Percentiles rank a stretch among this genome's conserved stretches.
Evolutionary conservation across 1,140 invertebrate genomes (phyloP).

Genomic region (Patella vulgata): DNA sequence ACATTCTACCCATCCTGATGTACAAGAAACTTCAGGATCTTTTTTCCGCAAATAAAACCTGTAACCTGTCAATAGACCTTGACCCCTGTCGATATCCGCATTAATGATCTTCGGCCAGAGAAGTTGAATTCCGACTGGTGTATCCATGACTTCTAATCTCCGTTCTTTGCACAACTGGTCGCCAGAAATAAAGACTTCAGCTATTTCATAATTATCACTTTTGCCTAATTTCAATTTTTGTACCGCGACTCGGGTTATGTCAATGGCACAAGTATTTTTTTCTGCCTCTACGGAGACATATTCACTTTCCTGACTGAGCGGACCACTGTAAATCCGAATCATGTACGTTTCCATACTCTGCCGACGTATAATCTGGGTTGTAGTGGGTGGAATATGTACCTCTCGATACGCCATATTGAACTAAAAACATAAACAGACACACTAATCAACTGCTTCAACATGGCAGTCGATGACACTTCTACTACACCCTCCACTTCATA

Average conservation of each 20-base stretch:
- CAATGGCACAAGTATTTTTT: constrained; percentile 88
- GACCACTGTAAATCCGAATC: constrained; percentile 88
- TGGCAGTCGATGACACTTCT: background rate
- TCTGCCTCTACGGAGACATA: constrained; percentile 90
- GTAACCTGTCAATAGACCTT: constrained; percentile 75
- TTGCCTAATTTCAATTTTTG: constrained; percentile 76
- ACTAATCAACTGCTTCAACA: background rate
- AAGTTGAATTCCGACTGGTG: constrained; percentile 90
- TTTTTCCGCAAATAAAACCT: constrained; percentile 66
- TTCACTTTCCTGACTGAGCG: constrained; percentile 88
- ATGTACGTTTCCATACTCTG: constrained; percentile 67
- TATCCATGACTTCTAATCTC: constrained; percentile 84
- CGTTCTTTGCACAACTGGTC: constrained; percentile 92
- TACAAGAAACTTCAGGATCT: constrained; percentile 47
- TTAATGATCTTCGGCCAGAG: constrained; percentile 83
- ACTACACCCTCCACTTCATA: no score
- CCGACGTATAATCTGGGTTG: constrained; percentile 44
- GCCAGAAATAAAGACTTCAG: constrained; percentile 82
- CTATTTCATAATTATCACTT: constrained; percentile 83
- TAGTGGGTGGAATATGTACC: constrained; percentile 2
- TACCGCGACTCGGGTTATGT: constrained; percentile 82
- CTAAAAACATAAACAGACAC: background rate
- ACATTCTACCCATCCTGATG: constrained; percentile 81
- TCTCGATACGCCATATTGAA: background rate
- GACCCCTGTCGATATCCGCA: constrained; percentile 43